phyloP scores from a whole-genome alignment of 2,888 invertebrate genomes.

The Sisyra nigra region DNA sequence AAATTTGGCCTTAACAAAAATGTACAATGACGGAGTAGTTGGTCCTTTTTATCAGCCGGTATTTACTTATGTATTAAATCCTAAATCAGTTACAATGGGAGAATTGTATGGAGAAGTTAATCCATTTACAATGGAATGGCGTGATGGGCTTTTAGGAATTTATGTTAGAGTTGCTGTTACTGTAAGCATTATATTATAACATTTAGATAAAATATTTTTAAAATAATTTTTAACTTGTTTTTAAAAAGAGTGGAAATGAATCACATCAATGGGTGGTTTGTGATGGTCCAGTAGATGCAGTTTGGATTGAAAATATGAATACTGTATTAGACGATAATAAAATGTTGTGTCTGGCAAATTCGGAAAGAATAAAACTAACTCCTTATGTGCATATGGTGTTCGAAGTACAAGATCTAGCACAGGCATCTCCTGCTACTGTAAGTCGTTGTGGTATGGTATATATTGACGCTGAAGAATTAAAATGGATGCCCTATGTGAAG shows the following conservation, averaged over 20 bases:
- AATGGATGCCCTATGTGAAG: conserved; percentile 63
- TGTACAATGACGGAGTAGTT: conserved; percentile 39
- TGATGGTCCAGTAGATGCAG: conserved; percentile 83
- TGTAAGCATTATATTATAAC: conserved; percentile 20
- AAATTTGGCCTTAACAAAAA: conserved; percentile 47
- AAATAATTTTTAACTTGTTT: neutral
- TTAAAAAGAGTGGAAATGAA: conserved; percentile 22
- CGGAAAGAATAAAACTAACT: conserved; percentile 77
- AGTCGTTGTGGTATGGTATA: conserved; percentile 81
- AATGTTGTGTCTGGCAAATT: conserved; percentile 83
- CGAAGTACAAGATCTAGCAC: conserved; percentile 69
- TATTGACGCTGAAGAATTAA: conserved; percentile 68
- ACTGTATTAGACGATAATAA: conserved; percentile 87
- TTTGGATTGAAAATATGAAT: conserved; percentile 91
- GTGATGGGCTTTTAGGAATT: conserved; percentile 68
- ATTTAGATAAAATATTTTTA: neutral
- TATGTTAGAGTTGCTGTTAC: conserved; percentile 43
- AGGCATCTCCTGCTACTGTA: conserved; percentile 85
- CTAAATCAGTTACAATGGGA: conserved; percentile 75
- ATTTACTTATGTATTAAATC: conserved; percentile 66
- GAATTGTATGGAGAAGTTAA: conserved; percentile 82
- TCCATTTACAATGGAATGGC: conserved; percentile 74
- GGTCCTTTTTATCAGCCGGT: conserved; percentile 55
- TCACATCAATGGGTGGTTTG: conserved; percentile 86
- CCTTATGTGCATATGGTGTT: conserved; percentile 83